Base-by-base conservation (phyloP, 2,888 invertebrate genomes). In the Gari tellinella region DNA sequence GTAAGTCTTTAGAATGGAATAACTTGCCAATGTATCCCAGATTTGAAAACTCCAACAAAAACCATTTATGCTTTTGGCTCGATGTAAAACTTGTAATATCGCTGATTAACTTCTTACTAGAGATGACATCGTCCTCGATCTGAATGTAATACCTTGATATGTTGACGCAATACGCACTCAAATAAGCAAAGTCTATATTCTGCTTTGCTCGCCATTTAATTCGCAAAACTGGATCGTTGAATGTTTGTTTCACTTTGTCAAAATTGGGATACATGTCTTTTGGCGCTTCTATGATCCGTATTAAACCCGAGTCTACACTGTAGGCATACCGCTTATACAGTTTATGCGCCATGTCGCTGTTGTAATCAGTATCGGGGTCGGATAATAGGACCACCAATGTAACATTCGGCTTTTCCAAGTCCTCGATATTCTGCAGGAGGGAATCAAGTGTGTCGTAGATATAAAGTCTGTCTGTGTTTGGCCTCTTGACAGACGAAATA, bases 121-220 rank as follows among this genome's bases (percentile, higher is more conserved):
- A 81, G 15, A 91, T 80, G 19, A 92, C 87, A 72, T 92, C 92
- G 72, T 92, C 92, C 72, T 92, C 92, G 23, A 92, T 74, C 19
- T 92, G 90, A 38, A 92, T 69, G 72, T 91, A 92, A 74, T 90
- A 92, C 31, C 84, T 73, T 2, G 90, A 89, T 45, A 91, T 53
- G 10, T 84, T 76, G 21, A 81, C 72, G 8, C 89, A 77, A 66
- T 90, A 92, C 60, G 86, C 75, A 63, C 90, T 89, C 21, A 92
- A 75, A 66, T 88, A 91, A 0, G 91, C 90, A 74, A 91, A 92
- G 78, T 92, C 92, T 19, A 92, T 65, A 25, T 91, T 92, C 81
- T 92, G 92, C 72, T 92, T 92, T 1, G 92, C 86, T 25, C 92
- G 73, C 92, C 92, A 92, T 56, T 84, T 72, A 0, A 91, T 89